Evolutionary conservation across 2,113 vertebrate species (phyloP).

Genomic region (Sapayoa aenigma): DNA sequence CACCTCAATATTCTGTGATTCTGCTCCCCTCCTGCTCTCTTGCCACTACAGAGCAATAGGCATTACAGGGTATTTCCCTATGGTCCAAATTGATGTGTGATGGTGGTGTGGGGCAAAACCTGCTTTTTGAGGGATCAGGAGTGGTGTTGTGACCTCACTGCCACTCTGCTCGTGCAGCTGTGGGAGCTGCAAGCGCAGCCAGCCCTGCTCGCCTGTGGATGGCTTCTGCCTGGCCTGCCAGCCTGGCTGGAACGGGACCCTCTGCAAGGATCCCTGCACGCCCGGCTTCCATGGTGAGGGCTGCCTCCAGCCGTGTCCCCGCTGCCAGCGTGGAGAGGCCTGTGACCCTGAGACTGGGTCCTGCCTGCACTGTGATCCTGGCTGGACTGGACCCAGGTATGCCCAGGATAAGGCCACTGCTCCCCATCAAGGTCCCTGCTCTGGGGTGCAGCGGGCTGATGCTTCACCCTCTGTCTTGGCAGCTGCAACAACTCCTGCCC

Average conservation of each 20-base stretch:
- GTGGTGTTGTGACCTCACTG: background rate
- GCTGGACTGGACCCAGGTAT: constrained; percentile 84
- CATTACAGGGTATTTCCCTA: rapidly evolving
- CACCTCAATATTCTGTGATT: background rate
- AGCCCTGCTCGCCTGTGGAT: constrained; percentile 77
- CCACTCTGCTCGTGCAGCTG: constrained; percentile 74
- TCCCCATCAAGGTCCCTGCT: background rate
- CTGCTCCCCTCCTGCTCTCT: background rate
- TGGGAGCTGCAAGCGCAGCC: constrained; percentile 79
- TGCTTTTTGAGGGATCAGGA: background rate
- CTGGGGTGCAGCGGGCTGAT: rapidly evolving
- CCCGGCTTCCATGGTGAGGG: constrained; percentile 78
- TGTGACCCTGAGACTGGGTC: constrained; percentile 80
- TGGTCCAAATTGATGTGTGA: background rate
- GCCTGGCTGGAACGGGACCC: constrained; percentile 87
- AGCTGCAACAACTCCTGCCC: constrained; percentile 87
- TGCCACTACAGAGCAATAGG: rapidly evolving
- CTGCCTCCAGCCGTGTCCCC: constrained; percentile 81
- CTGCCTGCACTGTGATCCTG: constrained; percentile 83
- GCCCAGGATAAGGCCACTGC: rapidly evolving
- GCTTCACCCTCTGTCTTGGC: background rate
- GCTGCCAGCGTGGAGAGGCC: constrained; percentile 73
- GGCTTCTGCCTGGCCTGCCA: constrained; percentile 84
- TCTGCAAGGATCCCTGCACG: constrained; percentile 78
- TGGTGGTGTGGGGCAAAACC: background rate